Evolutionary conservation across 2,113 vertebrate genomes (phyloP).

Genomic region (Mastomys coucha): DNA sequence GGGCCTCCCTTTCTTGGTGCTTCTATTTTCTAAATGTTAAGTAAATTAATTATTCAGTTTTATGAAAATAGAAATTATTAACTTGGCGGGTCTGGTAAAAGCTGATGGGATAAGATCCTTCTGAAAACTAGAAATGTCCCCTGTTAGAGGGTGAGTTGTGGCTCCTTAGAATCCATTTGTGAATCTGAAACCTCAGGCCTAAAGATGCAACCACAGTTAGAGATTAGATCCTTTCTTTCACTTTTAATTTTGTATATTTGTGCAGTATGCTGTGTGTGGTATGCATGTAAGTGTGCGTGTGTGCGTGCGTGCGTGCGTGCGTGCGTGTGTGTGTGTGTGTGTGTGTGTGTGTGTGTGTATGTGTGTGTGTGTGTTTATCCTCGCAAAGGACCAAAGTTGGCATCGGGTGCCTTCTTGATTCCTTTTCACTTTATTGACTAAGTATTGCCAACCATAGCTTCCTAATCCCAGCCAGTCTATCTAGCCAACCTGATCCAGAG

Average conservation of each 20-base stretch:
- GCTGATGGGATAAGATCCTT: background rate
- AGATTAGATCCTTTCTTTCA: background rate
- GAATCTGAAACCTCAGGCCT: background rate
- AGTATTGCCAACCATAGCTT: background rate
- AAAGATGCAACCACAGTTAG: background rate
- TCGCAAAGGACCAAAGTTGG: too few relatives aligned
- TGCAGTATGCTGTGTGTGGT: background rate
- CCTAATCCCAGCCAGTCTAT: background rate
- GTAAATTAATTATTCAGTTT: background rate
- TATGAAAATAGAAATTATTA: constrained; percentile 18
- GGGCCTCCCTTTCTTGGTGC: background rate
- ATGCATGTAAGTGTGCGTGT: too few relatives aligned
- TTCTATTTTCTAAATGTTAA: background rate
- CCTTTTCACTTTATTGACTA: background rate
- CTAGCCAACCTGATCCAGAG: background rate
- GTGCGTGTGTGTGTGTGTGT: background rate
- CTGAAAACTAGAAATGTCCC: background rate
- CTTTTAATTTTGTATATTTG: background rate
- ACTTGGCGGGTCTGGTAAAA: background rate
- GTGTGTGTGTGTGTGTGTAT: too few relatives aligned
- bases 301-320: background rate
- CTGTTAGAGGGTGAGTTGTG: background rate
- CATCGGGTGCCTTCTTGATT: background rate
- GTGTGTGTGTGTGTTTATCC: too few relatives aligned
- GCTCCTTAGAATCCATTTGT: background rate